A percentile compares a stretch with the other conserved stretches of the same genome.
Evolutionary conservation across 2,797 vertebrate genomes (phyloP).

Genomic region (Sebastes goodei): DNA sequence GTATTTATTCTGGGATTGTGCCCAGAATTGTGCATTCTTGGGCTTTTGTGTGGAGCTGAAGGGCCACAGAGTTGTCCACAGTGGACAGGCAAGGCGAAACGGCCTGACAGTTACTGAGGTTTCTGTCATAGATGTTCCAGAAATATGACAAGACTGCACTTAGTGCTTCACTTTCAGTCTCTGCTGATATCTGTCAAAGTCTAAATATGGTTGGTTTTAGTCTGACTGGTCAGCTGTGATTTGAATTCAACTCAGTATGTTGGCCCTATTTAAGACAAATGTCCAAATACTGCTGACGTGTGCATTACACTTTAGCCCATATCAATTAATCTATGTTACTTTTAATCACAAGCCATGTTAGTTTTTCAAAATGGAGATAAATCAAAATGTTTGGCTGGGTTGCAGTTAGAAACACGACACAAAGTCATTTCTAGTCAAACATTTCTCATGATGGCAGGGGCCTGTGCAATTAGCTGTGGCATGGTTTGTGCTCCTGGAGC

Average conservation of each 20-base stretch:
- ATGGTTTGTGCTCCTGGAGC: background rate
- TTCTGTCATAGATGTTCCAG: constrained; percentile 53
- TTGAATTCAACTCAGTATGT: constrained; percentile 19
- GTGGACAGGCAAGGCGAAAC: constrained; percentile 26
- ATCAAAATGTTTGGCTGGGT: background rate
- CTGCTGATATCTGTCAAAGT: constrained; percentile 32
- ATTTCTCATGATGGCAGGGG: background rate
- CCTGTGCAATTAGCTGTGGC: background rate
- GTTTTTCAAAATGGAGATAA: background rate
- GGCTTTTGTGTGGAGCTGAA: constrained; percentile 43
- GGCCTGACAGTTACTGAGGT: constrained; percentile 43
- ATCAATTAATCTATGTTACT: background rate
- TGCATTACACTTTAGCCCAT: background rate
- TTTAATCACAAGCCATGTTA: background rate
- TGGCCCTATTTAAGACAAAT: background rate
- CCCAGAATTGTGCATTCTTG: constrained; percentile 65
- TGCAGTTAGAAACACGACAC: background rate
- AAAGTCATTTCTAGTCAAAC: background rate
- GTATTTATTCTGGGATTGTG: constrained; percentile 49
- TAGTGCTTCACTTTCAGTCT: constrained; percentile 42
- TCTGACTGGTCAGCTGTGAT: constrained; percentile 4
- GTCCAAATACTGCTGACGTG: background rate
- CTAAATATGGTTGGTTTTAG: constrained; percentile 17
- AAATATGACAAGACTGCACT: constrained; percentile 67
- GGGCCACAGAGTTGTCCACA: constrained; percentile 26